Evolutionary conservation across 2,797 vertebrate genomes (phyloP).

Genomic region (Lagodon rhomboides): DNA sequence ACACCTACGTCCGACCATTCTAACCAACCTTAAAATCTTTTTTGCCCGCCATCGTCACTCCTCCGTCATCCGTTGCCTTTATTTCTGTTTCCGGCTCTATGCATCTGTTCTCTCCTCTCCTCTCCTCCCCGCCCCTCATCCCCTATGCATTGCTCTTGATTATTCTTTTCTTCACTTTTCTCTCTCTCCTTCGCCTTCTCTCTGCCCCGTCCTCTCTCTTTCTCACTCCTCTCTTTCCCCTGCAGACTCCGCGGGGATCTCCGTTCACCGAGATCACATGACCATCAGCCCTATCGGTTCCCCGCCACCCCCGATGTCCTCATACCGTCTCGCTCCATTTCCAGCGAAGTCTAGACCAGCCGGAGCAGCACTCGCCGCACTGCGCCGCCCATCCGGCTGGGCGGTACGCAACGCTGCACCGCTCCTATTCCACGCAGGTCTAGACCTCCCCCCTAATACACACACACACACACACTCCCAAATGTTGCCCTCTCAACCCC

Average conservation of each 20-base stretch:
- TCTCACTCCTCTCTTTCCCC: conserved; percentile 79
- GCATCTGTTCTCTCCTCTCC: conserved; percentile 17
- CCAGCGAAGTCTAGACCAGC: conserved; percentile 87
- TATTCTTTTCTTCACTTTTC: conserved; percentile 70
- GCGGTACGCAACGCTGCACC: conserved; percentile 72
- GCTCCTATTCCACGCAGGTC: conserved; percentile 85
- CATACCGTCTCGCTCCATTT: conserved; percentile 88
- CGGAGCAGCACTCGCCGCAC: conserved; percentile 73
- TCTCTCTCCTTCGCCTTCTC: conserved; percentile 40
- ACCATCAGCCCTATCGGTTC: conserved; percentile 90
- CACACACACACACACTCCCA: neutral
- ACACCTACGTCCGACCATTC: conserved; percentile 81
- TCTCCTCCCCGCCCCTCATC: conserved; percentile 38
- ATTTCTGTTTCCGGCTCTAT: conserved; percentile 70
- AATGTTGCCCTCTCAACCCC: conserved; percentile 52
- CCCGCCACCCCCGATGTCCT: conserved; percentile 89
- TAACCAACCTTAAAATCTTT: conserved; percentile 61
- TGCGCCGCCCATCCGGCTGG: conserved; percentile 74
- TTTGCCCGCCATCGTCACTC: conserved; percentile 26
- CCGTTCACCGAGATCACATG: conserved; percentile 90
- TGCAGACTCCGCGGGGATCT: conserved; percentile 87
- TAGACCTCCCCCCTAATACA: conserved; percentile 57
- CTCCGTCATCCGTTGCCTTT: conserved; percentile 51
- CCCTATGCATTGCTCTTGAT: conserved; percentile 74
- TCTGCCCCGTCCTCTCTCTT: conserved; percentile 52